A percentile compares a stretch with the other conserved stretches of the same genome.
Conservation (phyloP, 2,888 invertebrate genomes). For the Tridacna gigas region DNA sequence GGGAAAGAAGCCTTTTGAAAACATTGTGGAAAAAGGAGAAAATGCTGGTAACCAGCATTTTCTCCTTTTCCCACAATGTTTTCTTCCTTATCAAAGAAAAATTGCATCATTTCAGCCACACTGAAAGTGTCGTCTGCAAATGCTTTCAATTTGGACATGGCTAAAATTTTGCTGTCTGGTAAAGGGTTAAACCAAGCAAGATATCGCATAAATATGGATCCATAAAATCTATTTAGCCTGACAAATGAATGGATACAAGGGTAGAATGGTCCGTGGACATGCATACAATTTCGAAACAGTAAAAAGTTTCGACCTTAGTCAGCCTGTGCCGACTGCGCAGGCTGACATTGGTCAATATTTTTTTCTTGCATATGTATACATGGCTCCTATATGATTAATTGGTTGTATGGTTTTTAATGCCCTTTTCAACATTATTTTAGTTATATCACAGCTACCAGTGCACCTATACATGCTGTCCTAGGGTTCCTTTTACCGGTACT, state of each 20-base stretch:
- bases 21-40: background rate
- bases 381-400: no score
- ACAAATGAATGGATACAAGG: no score
- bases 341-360: no score
- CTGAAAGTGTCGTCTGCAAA: background rate
- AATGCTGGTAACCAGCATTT: constrained; percentile 12
- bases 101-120: background rate
- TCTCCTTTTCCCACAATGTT: constrained; percentile 10
- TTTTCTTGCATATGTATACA: no score
- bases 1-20: background rate
- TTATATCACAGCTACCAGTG: background rate
- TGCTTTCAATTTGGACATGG: background rate
- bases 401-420: no score
- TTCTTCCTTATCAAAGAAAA: background rate
- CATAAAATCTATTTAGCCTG: no score
- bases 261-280: no score
- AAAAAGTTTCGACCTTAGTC: no score
- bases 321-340: no score
- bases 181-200: background rate
- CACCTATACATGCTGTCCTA: background rate
- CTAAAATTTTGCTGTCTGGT: background rate
- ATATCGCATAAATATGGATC: background rate
- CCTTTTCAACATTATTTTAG: no score
- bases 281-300: no score
- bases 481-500: no score